Evolutionary conservation across 2,888 invertebrate genomes (phyloP), one percentile per base, ranked within the genome.

Genomic region (Phoronis australis): DNA sequence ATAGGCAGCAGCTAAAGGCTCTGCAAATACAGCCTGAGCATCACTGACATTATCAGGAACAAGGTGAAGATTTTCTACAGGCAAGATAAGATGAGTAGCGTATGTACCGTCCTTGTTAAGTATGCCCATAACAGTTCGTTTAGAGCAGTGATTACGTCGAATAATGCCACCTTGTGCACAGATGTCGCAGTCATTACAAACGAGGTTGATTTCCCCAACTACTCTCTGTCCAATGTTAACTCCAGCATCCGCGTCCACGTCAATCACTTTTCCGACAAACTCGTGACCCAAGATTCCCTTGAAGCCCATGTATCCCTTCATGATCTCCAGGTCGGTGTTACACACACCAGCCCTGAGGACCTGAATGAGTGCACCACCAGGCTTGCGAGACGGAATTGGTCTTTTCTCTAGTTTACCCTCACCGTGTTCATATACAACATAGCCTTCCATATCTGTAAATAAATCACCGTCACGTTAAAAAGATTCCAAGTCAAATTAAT

Each of bases 1-100:
- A 40, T 51, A 56, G 3, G 57, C 55, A 12, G 57, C 57, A 4
- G 57, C 57, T 26, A 57, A 52, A n/a, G 57, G 57, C 40, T 57
- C 57, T 1, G 47, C 49, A 31, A 57, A 57, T 6, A 37, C 47
- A 5, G 55, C 57, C 38, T 35, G 22, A 24, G 48, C 45, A 39
- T 56, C 52, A 12, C 52, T 20, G 22, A 56, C 44, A 9, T 25
- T 21, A 21, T 44, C 47, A 4, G 55, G 55, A 1, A 57, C 54
- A 1, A 12, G n/a, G 42, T 41, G 38, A 12, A 57, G 52, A 31
- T 57, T 57, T 15, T 0, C 27, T 9, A 48, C 37, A 1, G 57
- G 55, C 4, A 57, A 42, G 4, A 50, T 51, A 26, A 57, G 4
- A 40, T 54, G 54, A 12, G 53, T 51, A 5, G 55, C 51, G 37